Percentiles rank a stretch among this genome's conserved stretches.
phyloP scores from a whole-genome alignment of 1,140 invertebrate species.

The Drosophila trapezifrons region DNA sequence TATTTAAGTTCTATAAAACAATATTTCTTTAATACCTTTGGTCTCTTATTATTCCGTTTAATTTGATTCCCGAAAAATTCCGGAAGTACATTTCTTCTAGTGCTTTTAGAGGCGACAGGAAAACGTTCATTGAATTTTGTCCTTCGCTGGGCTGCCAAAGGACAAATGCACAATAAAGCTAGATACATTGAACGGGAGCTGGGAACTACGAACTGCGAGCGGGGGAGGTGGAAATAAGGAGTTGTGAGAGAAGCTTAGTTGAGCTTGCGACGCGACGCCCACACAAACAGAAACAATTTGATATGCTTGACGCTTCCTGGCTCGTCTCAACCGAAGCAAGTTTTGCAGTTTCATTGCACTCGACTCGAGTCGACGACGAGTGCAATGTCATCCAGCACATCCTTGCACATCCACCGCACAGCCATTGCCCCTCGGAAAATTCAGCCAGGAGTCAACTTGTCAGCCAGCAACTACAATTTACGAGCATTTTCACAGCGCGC shows the following conservation, averaged over 20 bases:
- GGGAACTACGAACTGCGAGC: not conserved
- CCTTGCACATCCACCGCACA: constrained; percentile 29
- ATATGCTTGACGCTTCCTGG: constrained; percentile 62
- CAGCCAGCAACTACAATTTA: constrained; percentile 54
- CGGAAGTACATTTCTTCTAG: constrained; percentile 18
- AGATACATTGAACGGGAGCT: constrained; percentile 20
- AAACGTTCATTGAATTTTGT: constrained; percentile 74
- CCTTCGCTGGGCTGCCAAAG: constrained; percentile 69
- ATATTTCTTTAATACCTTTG: not conserved
- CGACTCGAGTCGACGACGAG: constrained; percentile 23
- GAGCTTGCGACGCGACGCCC: constrained; percentile 14
- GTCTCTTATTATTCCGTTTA: not conserved
- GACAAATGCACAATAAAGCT: constrained; percentile 80
- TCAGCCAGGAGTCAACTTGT: constrained; percentile 56
- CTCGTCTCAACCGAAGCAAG: constrained; percentile 35
- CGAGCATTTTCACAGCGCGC: constrained; percentile 29
- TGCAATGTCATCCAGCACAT: constrained; percentile 49
- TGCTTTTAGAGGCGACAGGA: constrained; percentile 22
- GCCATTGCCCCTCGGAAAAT: constrained; percentile 3
- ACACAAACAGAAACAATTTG: constrained; percentile 38
- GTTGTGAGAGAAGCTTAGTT: not conserved
- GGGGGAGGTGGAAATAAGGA: not conserved
- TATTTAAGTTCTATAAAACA: not conserved
- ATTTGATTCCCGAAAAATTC: not conserved
- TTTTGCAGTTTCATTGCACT: constrained; percentile 68